Evolutionary conservation across 2,113 vertebrate species (phyloP), one percentile per base, ranked within the genome.

Genomic region (Rallus limicola): DNA sequence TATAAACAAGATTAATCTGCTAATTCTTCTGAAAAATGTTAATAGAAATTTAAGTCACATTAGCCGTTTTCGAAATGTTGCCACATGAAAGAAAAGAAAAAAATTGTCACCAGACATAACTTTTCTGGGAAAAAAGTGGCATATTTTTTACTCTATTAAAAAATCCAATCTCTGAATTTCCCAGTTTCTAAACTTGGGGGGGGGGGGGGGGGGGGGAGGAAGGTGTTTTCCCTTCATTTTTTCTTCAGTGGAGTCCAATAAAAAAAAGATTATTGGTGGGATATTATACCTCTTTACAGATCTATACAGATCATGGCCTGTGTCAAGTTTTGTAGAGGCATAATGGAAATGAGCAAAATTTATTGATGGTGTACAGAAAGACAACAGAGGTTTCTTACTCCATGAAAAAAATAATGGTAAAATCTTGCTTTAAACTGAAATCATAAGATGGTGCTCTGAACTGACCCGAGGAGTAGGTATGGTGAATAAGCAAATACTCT

Each of bases 21-120:
- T 84, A 95, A 76, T 68, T 93, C 81, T 88, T 92, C 74, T 84
- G 44, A 89, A 92, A 95, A 86, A 26, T 62, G 28, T 82, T 76
- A 33, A 78, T 4, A 84, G 56, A 91, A 63, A 78, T 93, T 86
- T 67, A 88, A 92, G 50, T 56, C 56, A 71, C 6, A 31, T 79
- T 87, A 87, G 76, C 62, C 34, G 16, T 84, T 95, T 82, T 72
- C 69, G 86, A 92, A 95, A 92, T 78, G 69, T 69, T 93, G 84
- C 33, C 56, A 52, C 56, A 79, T 2, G 7, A 84, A 92, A 86
- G 79, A 82, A 91, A 86, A 83, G 38, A 67, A 88, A 59, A 14
- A 14, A 80, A 83, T 11, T 1, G 1, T 31, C 13, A 5, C 42
- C 42, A 60, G 48, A 50, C 20, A n/a, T 36, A 26, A 68, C 58